Evolutionary conservation across 2,888 invertebrate species (phyloP).

Genomic region (Eurytoma adleriae): DNA sequence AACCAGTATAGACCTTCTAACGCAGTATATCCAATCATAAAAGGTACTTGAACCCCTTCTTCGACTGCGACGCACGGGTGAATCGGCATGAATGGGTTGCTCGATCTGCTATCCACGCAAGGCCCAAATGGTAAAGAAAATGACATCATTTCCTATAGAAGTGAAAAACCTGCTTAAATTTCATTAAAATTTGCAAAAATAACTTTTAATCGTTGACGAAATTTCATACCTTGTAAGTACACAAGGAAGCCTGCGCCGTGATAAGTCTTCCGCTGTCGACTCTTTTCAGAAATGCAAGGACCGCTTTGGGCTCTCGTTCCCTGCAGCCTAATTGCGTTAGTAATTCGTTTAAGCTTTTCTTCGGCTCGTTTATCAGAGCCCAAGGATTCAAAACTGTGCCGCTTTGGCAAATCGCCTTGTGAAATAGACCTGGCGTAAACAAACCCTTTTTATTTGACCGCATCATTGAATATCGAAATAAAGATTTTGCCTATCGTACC

Average conservation of each 20-base stretch:
- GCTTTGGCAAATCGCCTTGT: conserved; percentile 69
- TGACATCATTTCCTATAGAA: conserved; percentile 56
- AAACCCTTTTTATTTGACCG: not conserved
- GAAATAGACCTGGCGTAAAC: conserved; percentile 65
- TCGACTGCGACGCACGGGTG: conserved; percentile 47
- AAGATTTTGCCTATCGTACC: conserved; percentile 45
- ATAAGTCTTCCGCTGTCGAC: conserved; percentile 61
- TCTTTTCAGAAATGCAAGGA: conserved; percentile 63
- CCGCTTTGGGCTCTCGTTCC: conserved; percentile 61
- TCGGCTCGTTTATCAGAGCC: conserved; percentile 57
- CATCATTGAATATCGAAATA: not conserved
- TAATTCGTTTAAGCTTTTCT: conserved; percentile 56
- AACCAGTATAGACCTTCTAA: conserved; percentile 61
- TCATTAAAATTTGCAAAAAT: not conserved
- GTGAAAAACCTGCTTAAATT: not conserved
- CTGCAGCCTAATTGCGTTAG: conserved; percentile 62
- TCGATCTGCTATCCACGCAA: conserved; percentile 60
- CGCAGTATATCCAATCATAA: conserved; percentile 63
- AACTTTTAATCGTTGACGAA: too few species aligned
- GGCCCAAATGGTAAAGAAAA: conserved; percentile 59
- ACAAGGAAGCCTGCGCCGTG: conserved; percentile 38
- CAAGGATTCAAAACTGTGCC: conserved; percentile 63
- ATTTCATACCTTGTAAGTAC: conserved; percentile 53
- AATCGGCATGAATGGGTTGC: conserved; percentile 61
- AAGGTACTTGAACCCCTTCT: conserved; percentile 64